Percentiles rank a stretch among this genome's conserved stretches.
Evolutionary conservation across 2,888 invertebrate species (phyloP).

Genomic region (Desoria tigrina): DNA sequence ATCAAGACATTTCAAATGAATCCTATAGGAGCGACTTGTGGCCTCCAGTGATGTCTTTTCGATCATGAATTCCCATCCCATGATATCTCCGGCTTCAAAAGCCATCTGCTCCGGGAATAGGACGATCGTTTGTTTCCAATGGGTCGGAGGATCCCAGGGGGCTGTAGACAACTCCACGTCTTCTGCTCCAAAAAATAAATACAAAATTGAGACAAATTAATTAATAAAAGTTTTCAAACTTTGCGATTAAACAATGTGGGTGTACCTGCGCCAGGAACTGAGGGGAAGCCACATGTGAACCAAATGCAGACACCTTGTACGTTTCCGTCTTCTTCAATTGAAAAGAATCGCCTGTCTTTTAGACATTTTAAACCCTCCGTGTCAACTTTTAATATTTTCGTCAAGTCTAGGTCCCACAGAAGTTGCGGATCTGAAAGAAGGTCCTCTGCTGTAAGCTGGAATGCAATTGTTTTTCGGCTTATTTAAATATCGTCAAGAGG

Average conservation of each 20-base stretch:
- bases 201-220: slow-evolving; percentile 5
- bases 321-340: slow-evolving; percentile 63
- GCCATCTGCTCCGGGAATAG: slow-evolving; percentile 69
- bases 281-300: slow-evolving; percentile 76
- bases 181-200: slow-evolving; percentile 30
- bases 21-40: slow-evolving; percentile 65
- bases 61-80: slow-evolving; percentile 55
- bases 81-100: slow-evolving; percentile 57
- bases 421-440: slow-evolving; percentile 68
- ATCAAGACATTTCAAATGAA: slow-evolving; percentile 71
- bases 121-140: slow-evolving; percentile 76
- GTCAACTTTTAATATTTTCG: slow-evolving; percentile 64
- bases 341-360: slow-evolving; percentile 65
- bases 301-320: slow-evolving; percentile 68
- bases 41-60: slow-evolving; percentile 58
- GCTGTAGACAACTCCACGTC: slow-evolving; percentile 47
- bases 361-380: slow-evolving; percentile 65
- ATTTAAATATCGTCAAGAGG: neutral
- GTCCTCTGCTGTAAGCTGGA: slow-evolving; percentile 58
- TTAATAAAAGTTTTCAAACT: neutral
- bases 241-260: neutral
- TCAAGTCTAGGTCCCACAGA: slow-evolving; percentile 70
- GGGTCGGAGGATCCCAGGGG: slow-evolving; percentile 64
- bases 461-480: slow-evolving; percentile 2
- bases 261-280: slow-evolving; percentile 1